Evolutionary conservation across 2,888 invertebrate genomes (phyloP).

Genomic region (Cosmia trapezina): DNA sequence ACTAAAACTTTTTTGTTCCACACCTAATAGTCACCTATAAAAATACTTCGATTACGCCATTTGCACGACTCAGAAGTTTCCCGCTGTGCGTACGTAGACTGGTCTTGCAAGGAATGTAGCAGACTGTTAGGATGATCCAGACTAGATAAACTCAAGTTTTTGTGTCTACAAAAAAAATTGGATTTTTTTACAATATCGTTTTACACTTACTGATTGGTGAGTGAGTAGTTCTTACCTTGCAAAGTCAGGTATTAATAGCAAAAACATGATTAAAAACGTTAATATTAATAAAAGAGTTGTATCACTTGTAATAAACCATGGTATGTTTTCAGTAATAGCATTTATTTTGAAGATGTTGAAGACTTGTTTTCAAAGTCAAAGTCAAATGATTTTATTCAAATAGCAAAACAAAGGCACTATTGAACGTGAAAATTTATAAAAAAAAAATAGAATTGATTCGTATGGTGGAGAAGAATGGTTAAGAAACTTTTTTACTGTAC

Average conservation of each 20-base stretch:
- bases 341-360: too few species aligned
- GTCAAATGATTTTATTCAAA: too few species aligned
- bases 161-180: neutral
- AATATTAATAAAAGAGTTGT: too few species aligned
- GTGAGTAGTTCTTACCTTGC: neutral
- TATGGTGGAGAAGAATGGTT: too few species aligned
- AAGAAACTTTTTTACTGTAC: neutral
- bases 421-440: too few species aligned
- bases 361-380: too few species aligned
- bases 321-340: neutral
- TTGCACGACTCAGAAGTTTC: neutral
- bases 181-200: neutral
- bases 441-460: too few species aligned
- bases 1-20: slow-evolving; percentile 3
- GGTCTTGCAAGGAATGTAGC: slow-evolving; percentile 12
- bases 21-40: slow-evolving; percentile 13
- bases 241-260: neutral
- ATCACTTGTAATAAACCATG: neutral
- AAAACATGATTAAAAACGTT: neutral
- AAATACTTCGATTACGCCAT: slow-evolving; percentile 17
- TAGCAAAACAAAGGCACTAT: too few species aligned
- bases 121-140: slow-evolving; percentile 10
- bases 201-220: too few species aligned
- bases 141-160: neutral
- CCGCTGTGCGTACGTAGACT: slow-evolving; percentile 35